These are phyloP conservation scores for Vombatus ursinus DNA, from an alignment of 2,113 vertebrate species.

Conservation along the genomic window DNA sequence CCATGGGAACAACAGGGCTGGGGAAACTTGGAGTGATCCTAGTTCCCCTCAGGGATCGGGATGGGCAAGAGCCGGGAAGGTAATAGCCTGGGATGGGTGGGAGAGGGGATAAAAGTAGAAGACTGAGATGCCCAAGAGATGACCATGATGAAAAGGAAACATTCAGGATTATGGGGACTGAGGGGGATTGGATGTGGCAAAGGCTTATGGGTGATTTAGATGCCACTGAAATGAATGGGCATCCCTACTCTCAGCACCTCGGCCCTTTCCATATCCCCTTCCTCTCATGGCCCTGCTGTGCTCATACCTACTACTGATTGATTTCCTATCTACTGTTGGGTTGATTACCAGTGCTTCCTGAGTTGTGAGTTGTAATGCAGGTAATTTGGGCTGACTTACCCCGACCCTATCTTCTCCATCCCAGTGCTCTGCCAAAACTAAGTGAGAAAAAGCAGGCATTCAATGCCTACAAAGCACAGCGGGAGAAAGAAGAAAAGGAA, in stretches of 20 bases:
- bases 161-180: neutral
- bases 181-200: neutral
- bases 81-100: neutral
- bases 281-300: neutral
- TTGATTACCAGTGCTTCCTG: neutral
- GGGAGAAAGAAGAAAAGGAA: conserved; percentile 85
- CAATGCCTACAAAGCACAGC: conserved; percentile 84
- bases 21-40: conserved; percentile 32
- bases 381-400: conserved; percentile 9
- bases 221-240: neutral
- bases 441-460: conserved; percentile 85
- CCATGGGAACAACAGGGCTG: neutral
- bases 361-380: neutral
- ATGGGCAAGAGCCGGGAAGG: conserved; percentile 9
- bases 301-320: neutral
- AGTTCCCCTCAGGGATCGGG: neutral
- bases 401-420: conserved; percentile 1
- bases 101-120: conserved; percentile 6
- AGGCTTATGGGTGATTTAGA: conserved; percentile 11
- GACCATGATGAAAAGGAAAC: neutral
- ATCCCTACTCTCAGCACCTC: neutral
- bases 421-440: conserved; percentile 82
- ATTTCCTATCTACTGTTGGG: neutral
- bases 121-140: conserved; percentile 14
- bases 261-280: neutral